These are phyloP conservation scores for Selene dorsalis DNA, from an alignment of 2,797 vertebrate species.

Conservation along the genomic window DNA sequence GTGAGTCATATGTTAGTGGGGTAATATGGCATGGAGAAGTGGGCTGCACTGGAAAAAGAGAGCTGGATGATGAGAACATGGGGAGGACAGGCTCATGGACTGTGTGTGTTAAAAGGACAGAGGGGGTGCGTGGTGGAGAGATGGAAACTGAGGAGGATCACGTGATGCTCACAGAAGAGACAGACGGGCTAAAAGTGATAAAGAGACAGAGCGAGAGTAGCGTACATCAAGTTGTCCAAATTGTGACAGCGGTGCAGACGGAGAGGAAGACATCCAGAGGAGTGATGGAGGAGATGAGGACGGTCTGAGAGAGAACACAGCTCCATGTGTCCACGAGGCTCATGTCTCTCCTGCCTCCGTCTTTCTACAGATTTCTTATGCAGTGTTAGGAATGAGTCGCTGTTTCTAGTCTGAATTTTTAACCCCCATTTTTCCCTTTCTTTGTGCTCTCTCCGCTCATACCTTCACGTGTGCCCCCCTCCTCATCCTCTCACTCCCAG, in stretches of 20 bases:
- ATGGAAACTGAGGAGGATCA: conserved; percentile 27
- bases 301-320: not conserved
- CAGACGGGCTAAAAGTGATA: too few species aligned
- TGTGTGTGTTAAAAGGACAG: conserved; percentile 21
- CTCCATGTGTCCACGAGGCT: too few species aligned
- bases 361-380: conserved; percentile 10
- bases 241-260: conserved; percentile 29
- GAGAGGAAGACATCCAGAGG: conserved; percentile 35
- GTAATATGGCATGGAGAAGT: conserved; percentile 31
- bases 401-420: not conserved
- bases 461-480: not conserved
- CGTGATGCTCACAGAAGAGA: conserved; percentile 2
- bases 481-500: conserved; percentile 7
- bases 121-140: conserved; percentile 24
- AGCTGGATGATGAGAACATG: conserved; percentile 24
- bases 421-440: not conserved
- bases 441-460: conserved; percentile 1
- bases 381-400: not conserved
- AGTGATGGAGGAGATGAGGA: conserved; percentile 51
- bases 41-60: conserved; percentile 30
- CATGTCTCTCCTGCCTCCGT: conserved; percentile 5
- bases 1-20: conserved; percentile 38
- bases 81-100: conserved; percentile 19
- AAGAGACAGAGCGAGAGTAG: conserved; percentile 32
- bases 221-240: conserved; percentile 39